Evolutionary conservation across 2,888 invertebrate species (phyloP), one percentile per base, ranked within the genome.

Genomic region (Brassicogethes aeneus): DNA sequence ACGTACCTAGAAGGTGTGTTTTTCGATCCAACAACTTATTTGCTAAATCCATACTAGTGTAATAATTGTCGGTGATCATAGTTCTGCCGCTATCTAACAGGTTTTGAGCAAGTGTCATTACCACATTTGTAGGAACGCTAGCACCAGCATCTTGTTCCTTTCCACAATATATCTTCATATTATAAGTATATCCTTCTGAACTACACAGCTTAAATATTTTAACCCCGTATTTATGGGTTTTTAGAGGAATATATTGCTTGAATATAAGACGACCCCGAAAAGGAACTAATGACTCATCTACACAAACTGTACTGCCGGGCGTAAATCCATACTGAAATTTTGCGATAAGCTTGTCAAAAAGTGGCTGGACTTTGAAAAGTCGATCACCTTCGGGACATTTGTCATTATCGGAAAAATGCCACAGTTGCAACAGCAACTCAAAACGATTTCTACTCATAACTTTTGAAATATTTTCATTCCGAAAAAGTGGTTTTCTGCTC

Each of bases 161-260:
- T 1, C 47, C 50, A 31, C 39, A 32, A 46, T 52, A 50, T 23
- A 53, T 44, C 16, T 31, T 38, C 8, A 47, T 7, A 32, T 51
- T 45, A 37, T 42, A 50, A 2, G 43, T 52, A 37, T 45, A 47
- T 12, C 46, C 45, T 17, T 46, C 35, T 10, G 44, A 34, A 34
- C 45, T 17, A 34, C 55, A 53, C 16, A 57, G 36, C 46, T 56
- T 55, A 44, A 53, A 55, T 17, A 56, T 34, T 47, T 57, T 56
- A 30, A 59, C 46, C 13, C 56, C 56, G 45, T 54, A 55, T 36
- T 49, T 53, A 41, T 56, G 55, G 3, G 36, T 39, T 37, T 56
- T 56, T 39, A 51, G 42, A 37, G 46, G 50, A 34, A 46, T 56
- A 41, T 53, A 53, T 35, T 53, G 54, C 37, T 48, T 48, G 40